Percentiles rank a stretch among this genome's conserved stretches.
Conservation (phyloP, 2,797 vertebrate genomes). For the Rhadinocentrus ornatus region DNA sequence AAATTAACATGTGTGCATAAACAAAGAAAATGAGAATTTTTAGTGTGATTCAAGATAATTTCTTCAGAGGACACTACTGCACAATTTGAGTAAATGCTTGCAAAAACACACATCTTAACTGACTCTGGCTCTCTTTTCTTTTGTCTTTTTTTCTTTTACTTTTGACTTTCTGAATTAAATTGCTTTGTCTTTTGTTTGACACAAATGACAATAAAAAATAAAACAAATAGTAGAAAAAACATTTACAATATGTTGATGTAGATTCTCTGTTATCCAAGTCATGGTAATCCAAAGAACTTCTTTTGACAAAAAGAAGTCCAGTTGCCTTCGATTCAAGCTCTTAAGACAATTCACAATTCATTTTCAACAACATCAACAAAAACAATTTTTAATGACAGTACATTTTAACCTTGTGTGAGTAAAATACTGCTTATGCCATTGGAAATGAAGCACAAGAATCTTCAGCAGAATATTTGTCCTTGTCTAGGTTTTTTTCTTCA, state of each 20-base stretch:
- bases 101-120: slow-evolving; percentile 21
- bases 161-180: background rate
- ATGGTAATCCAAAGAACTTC: no score
- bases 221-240: background rate
- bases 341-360: no score
- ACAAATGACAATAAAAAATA: background rate
- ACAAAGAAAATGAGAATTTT: slow-evolving; percentile 23
- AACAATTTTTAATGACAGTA: slow-evolving; percentile 18
- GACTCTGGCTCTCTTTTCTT: slow-evolving; percentile 1
- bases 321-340: background rate
- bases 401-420: background rate
- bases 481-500: slow-evolving; percentile 41
- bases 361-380: background rate
- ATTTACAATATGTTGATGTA: no score
- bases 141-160: background rate
- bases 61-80: slow-evolving; percentile 11
- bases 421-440: background rate
- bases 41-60: slow-evolving; percentile 18
- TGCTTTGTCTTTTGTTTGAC: no score
- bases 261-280: no score
- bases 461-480: slow-evolving; percentile 26
- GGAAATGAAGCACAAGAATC: background rate
- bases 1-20: slow-evolving; percentile 19
- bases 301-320: background rate
- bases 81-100: slow-evolving; percentile 36